Percentiles rank a stretch among this genome's conserved stretches.
These are phyloP conservation scores for Andrena fulva DNA, from an alignment of 2,888 invertebrate species.

Conservation along the genomic window DNA sequence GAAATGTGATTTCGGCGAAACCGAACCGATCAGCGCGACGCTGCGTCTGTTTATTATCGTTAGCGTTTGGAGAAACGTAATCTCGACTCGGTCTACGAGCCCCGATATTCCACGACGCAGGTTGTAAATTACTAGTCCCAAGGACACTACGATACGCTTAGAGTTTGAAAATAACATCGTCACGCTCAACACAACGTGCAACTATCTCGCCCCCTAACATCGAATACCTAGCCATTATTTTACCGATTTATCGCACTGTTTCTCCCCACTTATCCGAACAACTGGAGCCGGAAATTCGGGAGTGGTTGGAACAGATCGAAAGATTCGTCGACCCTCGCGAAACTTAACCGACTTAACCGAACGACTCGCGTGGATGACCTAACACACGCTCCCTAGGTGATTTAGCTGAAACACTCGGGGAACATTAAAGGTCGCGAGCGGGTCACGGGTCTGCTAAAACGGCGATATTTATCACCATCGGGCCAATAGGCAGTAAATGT, in stretches of 20 bases:
- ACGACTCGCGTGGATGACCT: not conserved
- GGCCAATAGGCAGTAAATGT: slow-evolving; percentile 49
- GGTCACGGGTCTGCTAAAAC: slow-evolving; percentile 17
- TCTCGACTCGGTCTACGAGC: no score
- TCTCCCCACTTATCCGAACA: slow-evolving; percentile 10
- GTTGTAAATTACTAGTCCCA: no score
- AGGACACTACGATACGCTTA: no score
- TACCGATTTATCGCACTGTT: slow-evolving; percentile 5
- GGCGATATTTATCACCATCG: slow-evolving; percentile 47
- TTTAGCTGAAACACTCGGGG: not conserved
- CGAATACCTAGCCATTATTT: slow-evolving; percentile 2
- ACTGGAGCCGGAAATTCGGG: not conserved
- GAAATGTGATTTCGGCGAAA: no score
- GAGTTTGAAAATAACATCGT: no score
- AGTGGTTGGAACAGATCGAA: slow-evolving; percentile 1
- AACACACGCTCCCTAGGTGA: not conserved
- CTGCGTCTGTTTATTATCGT: no score
- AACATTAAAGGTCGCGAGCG: slow-evolving; percentile 12
- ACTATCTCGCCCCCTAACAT: not conserved
- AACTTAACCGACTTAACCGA: not conserved
- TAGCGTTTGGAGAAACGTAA: no score
- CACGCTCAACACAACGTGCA: no score
- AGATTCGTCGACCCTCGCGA: not conserved
- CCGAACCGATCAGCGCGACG: no score
- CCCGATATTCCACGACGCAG: no score